phyloP scores from a whole-genome alignment of 2,113 vertebrate species.

The Neodontobutis hainanensis region DNA sequence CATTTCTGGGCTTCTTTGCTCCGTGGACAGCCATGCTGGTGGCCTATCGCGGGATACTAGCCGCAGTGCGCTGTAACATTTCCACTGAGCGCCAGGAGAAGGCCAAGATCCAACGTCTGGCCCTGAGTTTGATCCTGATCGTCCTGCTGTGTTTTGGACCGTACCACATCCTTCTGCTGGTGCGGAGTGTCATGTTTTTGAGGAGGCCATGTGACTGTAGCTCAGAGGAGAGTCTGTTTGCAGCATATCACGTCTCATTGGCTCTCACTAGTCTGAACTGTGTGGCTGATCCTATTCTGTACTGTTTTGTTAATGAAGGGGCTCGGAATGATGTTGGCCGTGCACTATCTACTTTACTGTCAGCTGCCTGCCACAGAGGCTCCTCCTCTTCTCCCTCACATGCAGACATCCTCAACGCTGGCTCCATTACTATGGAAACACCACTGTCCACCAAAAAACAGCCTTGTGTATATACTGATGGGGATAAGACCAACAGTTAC shows the following conservation, averaged over 20 bases:
- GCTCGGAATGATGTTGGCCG: constrained; percentile 84
- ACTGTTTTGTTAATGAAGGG: constrained; percentile 90
- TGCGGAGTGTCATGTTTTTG: constrained; percentile 84
- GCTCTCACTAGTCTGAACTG: constrained; percentile 93
- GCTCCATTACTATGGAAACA: constrained; percentile 84
- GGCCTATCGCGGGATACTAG: constrained; percentile 86
- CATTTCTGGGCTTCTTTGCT: constrained; percentile 87
- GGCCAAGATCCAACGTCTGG: constrained; percentile 88
- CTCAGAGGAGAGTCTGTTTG: constrained; percentile 86
- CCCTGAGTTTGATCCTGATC: constrained; percentile 87
- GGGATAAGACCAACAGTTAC: constrained; percentile 70
- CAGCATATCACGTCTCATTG: constrained; percentile 86
- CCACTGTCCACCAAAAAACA: constrained; percentile 84
- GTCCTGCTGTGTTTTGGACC: constrained; percentile 91
- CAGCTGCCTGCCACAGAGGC: constrained; percentile 74
- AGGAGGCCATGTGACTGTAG: constrained; percentile 84
- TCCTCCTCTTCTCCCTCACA: constrained; percentile 62
- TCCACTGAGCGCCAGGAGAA: constrained; percentile 90
- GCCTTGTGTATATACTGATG: constrained; percentile 64
- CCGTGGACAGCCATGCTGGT: constrained; percentile 89
- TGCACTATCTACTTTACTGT: constrained; percentile 79
- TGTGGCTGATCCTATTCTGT: constrained; percentile 90
- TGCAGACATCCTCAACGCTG: constrained; percentile 78
- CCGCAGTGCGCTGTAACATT: constrained; percentile 83
- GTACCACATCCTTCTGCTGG: constrained; percentile 87